These are phyloP conservation scores for Homalodisca vitripennis DNA, from an alignment of 1,140 invertebrate species.

Conservation along the genomic window DNA sequence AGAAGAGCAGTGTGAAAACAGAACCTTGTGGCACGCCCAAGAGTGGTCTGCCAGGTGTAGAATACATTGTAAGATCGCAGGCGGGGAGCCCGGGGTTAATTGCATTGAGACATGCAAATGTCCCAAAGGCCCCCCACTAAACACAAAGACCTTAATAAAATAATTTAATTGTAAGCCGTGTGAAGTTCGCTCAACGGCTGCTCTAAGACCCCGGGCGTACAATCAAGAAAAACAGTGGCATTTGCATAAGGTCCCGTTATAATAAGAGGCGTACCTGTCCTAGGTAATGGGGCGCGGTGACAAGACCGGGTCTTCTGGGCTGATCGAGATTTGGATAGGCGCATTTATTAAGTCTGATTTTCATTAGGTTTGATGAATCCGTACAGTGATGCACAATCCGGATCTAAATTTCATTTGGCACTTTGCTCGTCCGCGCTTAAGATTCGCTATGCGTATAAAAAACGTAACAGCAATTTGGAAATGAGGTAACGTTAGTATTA, in stretches of 20 bases:
- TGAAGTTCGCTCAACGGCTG: background rate
- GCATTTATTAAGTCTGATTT: constrained; percentile 6
- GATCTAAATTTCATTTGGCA: no score
- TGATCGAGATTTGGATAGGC: background rate
- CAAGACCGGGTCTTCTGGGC: background rate
- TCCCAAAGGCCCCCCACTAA: background rate
- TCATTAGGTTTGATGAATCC: no score
- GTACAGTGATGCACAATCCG: no score
- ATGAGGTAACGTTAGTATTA: no score
- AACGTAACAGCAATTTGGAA: no score
- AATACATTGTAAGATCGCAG: no score
- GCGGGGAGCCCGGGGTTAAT: no score
- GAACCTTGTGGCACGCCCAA: no score
- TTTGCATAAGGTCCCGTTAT: background rate
- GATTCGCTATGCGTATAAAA: no score
- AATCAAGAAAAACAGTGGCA: background rate
- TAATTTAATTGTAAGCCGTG: constrained; percentile 18
- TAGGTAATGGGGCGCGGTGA: background rate
- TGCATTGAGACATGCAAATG: background rate
- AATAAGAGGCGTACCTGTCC: constrained; percentile 3
- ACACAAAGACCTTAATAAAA: constrained; percentile 18
- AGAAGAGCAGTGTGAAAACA: no score
- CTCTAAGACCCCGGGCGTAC: background rate
- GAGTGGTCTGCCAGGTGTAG: no score
- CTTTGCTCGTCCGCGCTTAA: no score